Percentiles rank a stretch among this genome's conserved stretches.
Conservation (phyloP, 2,113 vertebrate genomes). For the Anarhynchus alexandrinus region DNA sequence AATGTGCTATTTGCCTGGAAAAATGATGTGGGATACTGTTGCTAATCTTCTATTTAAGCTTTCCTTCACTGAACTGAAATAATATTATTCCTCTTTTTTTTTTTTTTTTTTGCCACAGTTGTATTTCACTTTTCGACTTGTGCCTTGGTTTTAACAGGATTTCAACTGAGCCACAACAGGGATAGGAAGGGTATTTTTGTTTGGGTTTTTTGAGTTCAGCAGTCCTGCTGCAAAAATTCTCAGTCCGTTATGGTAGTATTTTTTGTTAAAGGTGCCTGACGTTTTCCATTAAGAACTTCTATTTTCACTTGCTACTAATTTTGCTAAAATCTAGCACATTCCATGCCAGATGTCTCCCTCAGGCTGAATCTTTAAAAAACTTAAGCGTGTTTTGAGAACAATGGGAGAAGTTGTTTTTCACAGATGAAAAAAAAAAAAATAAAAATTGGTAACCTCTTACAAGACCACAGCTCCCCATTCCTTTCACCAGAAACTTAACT, state of each 20-base stretch:
- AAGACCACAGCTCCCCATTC: neutral
- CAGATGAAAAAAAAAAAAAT: neutral
- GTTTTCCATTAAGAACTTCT: neutral
- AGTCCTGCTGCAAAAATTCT: neutral
- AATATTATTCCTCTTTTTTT: neutral
- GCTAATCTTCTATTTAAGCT: neutral
- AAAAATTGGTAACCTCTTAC: neutral
- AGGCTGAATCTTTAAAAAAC: neutral
- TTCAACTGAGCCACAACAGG: neutral
- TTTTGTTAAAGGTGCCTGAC: conserved; percentile 7
- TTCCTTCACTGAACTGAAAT: neutral
- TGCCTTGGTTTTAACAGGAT: neutral
- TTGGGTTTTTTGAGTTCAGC: neutral
- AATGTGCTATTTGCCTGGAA: neutral
- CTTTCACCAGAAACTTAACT: neutral
- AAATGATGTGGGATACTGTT: neutral
- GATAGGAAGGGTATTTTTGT: neutral
- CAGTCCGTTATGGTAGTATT: neutral
- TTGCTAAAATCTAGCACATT: neutral
- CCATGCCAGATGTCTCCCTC: neutral
- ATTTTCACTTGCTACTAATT: conserved; percentile 9
- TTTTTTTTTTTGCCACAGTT: neutral
- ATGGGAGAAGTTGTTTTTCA: conserved; percentile 23
- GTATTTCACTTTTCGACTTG: neutral
- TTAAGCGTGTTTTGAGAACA: neutral